Base-by-base conservation (phyloP, 2,797 vertebrate genomes). In the Sitta carolinensis region DNA sequence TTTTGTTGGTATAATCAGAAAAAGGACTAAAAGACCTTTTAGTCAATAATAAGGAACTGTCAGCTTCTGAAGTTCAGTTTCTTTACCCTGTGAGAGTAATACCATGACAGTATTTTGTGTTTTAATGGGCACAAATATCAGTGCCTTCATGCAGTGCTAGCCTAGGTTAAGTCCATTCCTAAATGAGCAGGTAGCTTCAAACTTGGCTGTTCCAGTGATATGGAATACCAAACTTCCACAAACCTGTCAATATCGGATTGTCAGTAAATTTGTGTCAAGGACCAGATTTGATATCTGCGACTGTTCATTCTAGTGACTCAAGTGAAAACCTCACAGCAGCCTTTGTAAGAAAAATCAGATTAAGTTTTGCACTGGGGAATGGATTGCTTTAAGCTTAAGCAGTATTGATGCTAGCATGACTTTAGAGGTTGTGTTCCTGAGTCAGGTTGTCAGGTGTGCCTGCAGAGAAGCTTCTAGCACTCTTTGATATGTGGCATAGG, bases 1-100 rank as follows among this genome's bases (percentile, higher is more conserved):
- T 90, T 87, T 80, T 93, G 87, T 80, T 86, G 59, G 75, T 74
- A 64, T 84, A 64, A 89, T 87, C 63, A 92, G 73, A 68, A 95
- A 84, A 87, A 88, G 40, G 48, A 34, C 52, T 79, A 51, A 81
- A 84, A 82, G 59, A 45, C 16, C 36, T 66, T 59, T 83, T 29
- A 93, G 67, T 8, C 45, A 79, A 73, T 51, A 75, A 51, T 26
- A 42, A 82, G 58, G 40, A 61, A n/a, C 19, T 45, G 50, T 16
- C 52, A 83, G 16, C 22, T 76, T 84, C 45, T 64, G 55, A 77
- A 86, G 42, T 73, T 84, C 32, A 43, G 23, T 47, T 88, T 73
- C 38, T 54, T 45, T 59, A 63, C 18, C 22, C 5, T 57, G 16
- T 74, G n/a, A 88, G 36, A 7, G 10, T 48, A 48, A 45, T 78